Evolutionary conservation across 2,888 invertebrate species (phyloP).

Genomic region (Biston stratarius): DNA sequence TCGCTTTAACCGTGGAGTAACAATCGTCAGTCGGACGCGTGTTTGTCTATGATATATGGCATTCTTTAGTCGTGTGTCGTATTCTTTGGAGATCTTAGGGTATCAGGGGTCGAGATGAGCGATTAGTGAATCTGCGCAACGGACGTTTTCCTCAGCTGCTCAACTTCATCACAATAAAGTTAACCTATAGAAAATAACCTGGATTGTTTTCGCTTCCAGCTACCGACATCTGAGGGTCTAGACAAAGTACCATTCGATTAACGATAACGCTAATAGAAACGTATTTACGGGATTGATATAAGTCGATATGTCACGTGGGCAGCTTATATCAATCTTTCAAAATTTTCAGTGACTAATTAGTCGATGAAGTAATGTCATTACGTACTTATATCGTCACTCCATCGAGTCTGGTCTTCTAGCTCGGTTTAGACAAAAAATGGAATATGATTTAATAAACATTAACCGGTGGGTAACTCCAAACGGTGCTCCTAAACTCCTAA

Average conservation of each 20-base stretch:
- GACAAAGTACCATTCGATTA: too few relatives aligned
- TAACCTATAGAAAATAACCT: too few relatives aligned
- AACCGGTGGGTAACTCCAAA: constrained; percentile 80
- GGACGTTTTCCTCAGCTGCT: constrained; percentile 68
- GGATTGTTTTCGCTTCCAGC: too few relatives aligned
- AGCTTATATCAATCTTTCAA: too few relatives aligned
- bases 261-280: too few relatives aligned
- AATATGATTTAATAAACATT: constrained; percentile 85
- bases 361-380: too few relatives aligned
- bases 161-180: background rate
- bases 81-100: constrained; percentile 58
- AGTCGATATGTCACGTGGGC: too few relatives aligned
- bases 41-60: constrained; percentile 80
- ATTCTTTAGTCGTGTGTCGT: constrained; percentile 64
- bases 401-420: too few relatives aligned
- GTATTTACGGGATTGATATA: too few relatives aligned
- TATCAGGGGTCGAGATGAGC: constrained; percentile 52
- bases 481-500: constrained; percentile 81
- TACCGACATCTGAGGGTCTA: too few relatives aligned
- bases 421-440: constrained; percentile 70
- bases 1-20: constrained; percentile 67
- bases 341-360: too few relatives aligned
- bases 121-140: constrained; percentile 56
- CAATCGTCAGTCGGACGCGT: constrained; percentile 62
- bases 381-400: too few relatives aligned